Percentiles rank a stretch among this genome's conserved stretches.
Evolutionary conservation across 2,797 vertebrate genomes (phyloP).

Genomic region (Hydrolagus colliei): DNA sequence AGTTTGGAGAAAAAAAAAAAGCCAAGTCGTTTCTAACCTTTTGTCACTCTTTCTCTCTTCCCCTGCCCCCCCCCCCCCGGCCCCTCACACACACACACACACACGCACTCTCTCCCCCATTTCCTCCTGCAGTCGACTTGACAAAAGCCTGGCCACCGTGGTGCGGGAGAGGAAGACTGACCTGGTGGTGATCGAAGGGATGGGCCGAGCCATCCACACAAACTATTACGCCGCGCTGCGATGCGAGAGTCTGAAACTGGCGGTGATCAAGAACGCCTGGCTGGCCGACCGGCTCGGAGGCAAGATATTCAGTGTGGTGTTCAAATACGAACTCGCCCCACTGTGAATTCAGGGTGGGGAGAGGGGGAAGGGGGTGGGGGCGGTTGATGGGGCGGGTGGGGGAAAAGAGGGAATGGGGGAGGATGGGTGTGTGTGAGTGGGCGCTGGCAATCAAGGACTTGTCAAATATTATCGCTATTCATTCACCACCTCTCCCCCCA

Average conservation of each 20-base stretch:
- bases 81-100: too few relatives aligned
- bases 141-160: constrained; percentile 78
- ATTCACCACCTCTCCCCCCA: too few relatives aligned
- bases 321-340: constrained; percentile 84
- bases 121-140: constrained; percentile 69
- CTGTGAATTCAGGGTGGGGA: constrained; percentile 40
- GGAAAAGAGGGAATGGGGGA: neutral
- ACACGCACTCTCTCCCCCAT: too few relatives aligned
- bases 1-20: too few relatives aligned
- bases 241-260: constrained; percentile 94
- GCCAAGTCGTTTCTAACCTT: too few relatives aligned
- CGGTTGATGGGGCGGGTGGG: too few relatives aligned
- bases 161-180: constrained; percentile 79
- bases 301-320: constrained; percentile 94
- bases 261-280: constrained; percentile 96
- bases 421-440: neutral
- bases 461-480: constrained; percentile 33
- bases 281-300: constrained; percentile 87
- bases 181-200: constrained; percentile 92
- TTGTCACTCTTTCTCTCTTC: too few relatives aligned
- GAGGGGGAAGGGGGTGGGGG: rapidly evolving
- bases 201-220: constrained; percentile 95
- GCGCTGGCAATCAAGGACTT: constrained; percentile 40
- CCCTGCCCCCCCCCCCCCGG: too few relatives aligned
- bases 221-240: constrained; percentile 82